Evolutionary conservation across 2,888 invertebrate species (phyloP).

Genomic region (Balanococcus diminutus): DNA sequence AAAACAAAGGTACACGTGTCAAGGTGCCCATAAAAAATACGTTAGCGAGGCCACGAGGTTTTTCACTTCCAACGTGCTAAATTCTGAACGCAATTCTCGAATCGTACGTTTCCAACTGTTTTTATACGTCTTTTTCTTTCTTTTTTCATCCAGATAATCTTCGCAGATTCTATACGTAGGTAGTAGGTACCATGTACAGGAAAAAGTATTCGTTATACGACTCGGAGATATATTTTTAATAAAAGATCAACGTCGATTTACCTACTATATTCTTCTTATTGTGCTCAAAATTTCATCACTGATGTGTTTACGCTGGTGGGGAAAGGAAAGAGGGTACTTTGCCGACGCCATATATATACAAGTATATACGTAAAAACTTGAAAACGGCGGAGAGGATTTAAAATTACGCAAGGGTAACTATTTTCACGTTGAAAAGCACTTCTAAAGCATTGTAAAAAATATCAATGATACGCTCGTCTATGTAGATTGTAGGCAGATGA

Average conservation of each 20-base stretch:
- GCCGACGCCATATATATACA: neutral
- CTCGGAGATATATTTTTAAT: conserved; percentile 11
- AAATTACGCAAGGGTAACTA: neutral
- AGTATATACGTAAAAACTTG: neutral
- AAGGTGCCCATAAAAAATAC: neutral
- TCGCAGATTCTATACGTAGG: neutral
- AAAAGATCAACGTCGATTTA: conserved; percentile 36
- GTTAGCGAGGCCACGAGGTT: neutral
- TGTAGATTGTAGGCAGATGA: neutral
- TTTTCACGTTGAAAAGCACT: neutral
- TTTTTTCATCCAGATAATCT: neutral
- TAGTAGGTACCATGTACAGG: neutral
- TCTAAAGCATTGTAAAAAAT: neutral
- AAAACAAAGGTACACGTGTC: neutral
- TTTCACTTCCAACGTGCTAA: neutral
- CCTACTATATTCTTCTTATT: neutral
- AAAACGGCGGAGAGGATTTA: neutral
- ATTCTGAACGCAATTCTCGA: neutral
- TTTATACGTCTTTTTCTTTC: neutral
- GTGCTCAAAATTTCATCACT: neutral
- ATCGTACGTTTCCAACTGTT: neutral
- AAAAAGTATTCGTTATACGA: neutral
- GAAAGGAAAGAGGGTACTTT: neutral
- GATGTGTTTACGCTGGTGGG: neutral
- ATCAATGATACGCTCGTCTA: neutral